Evolutionary conservation across 1,140 invertebrate genomes (phyloP), one percentile per base, ranked within the genome.

Genomic region (Agrypnia vestita): DNA sequence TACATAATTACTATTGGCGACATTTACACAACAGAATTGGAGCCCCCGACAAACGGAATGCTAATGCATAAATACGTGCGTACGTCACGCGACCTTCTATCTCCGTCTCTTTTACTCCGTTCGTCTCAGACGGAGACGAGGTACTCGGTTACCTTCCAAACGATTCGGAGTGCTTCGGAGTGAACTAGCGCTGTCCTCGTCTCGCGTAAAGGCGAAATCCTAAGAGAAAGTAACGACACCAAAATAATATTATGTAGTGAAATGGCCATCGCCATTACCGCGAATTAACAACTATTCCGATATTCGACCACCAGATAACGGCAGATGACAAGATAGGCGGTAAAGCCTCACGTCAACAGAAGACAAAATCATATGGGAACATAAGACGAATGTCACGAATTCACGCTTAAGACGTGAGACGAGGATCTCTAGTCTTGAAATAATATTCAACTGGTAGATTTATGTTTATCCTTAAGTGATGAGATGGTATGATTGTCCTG

Each of bases 231-330:
- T 79, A 79, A 79, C 64, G 55, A 78, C 77, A 79, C 64, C 44
- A 79, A 73, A 73, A 79, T 73, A 79, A 79, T 74, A 79, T 64
- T 59, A 62, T 73, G 69, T 62, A 74, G 69, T 73, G 69, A 79
- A 79, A 73, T 79, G 77, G 77, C 77, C 61, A 79, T 61, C 77
- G 77, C 77, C 77, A 79, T 79, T 79, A 79, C 55, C 76, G 76
- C 67, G 49, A 72, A 78, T 78, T 78, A 78, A 78, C 51, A 78
- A 71, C 46, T 49, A 78, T 78, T 56, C 67, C 13, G 19, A 71
- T 56, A 71, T 59, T 78, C 43, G 51, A 35, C 25, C 25, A 35
- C 25, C 25, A 35, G 59, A 46, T 69, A 77, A 21, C 53, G 43
- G 17, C 47, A 56, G 53, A 19, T 72, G 69, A 72, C 17, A 53